These are phyloP conservation scores for Steinernema khuongi DNA, from an alignment of 1,140 invertebrate genomes.

Conservation along the genomic window DNA sequence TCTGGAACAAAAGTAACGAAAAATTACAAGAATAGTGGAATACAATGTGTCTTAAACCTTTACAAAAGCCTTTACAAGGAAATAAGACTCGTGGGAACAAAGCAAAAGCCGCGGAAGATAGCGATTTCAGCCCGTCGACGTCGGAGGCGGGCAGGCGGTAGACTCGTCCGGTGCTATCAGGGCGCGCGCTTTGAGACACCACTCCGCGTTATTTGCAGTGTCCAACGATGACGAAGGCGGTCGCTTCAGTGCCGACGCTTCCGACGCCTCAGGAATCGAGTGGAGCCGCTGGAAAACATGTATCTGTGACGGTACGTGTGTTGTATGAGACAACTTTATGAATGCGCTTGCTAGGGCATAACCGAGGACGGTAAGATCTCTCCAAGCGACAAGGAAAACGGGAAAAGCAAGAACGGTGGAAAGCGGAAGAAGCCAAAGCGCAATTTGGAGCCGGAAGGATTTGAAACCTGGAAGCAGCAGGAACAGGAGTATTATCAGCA, in stretches of 20 bases:
- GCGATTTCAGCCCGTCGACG: too few species aligned
- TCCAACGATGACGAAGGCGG: not conserved
- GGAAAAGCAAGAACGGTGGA: not conserved
- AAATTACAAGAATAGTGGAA: too few species aligned
- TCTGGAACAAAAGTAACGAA: not conserved
- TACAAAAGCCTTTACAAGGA: too few species aligned
- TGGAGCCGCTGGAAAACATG: not conserved
- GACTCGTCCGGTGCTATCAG: not conserved
- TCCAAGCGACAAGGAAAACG: not conserved
- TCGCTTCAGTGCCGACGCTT: not conserved
- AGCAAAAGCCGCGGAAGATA: too few species aligned
- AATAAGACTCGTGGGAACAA: too few species aligned
- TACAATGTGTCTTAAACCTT: too few species aligned
- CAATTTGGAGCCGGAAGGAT: conserved; percentile 2
- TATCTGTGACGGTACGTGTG: too few species aligned
- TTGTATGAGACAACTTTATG: too few species aligned
- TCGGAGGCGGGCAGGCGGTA: too few species aligned
- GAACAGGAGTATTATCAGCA: not conserved
- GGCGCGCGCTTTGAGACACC: too few species aligned
- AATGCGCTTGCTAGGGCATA: too few species aligned
- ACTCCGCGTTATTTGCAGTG: not conserved
- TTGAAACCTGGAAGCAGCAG: not conserved
- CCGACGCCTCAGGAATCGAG: not conserved
- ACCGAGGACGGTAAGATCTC: too few species aligned
- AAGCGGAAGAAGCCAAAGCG: not conserved